Evolutionary conservation across 1,140 invertebrate genomes (phyloP), one percentile per base, ranked within the genome.

Genomic region (Teleopsis dalmanni): DNA sequence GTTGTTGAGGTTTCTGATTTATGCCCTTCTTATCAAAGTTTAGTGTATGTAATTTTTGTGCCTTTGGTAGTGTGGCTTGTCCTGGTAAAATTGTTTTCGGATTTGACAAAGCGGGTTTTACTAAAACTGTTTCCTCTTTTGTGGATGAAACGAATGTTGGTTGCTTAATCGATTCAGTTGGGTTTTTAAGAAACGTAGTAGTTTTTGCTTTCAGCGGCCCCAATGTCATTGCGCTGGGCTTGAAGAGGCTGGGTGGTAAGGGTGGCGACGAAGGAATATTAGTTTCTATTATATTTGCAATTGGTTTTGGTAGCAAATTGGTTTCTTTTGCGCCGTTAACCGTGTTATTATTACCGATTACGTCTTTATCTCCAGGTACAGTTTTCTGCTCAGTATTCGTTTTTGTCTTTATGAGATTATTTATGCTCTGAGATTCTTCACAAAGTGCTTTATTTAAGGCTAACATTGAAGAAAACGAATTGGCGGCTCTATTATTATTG

Each of bases 231-330:
- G 54, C 47, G 2, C 47, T 45, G 4, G 54, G 52, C 33, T 69
- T 69, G 34, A 69, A 69, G n/a, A 69, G 43, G 31, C 65, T 69
- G 9, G 65, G 65, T n/a, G 65, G 65, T 36, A 69, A 23, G 3
- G 65, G 65, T 11, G 65, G 61, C 18, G 65, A 69, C 0, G 57
- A 50, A 7, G 62, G 65, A 47, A 66, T 11, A 11, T 52, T 50
- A 2, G 54, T 31, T 7, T 57, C 59, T 33, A 55, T 59, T 25
- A 44, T 35, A 23, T 47, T 57, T 27, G 31, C 19, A 27, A 43
- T 19, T n/a, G 40, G 33, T 13, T 58, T 52, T 16, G 48, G 48
- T 27, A 37, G 43, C 43, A 31, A 43, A 36, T 47, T 11, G 3
- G 50, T 34, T 4, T 27, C 13, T 49, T 33, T 23, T 36, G 34